A percentile compares a stretch with the other conserved stretches of the same genome.
phyloP scores from a whole-genome alignment of 2,797 vertebrate genomes.

The Anomalospiza imberbis region DNA sequence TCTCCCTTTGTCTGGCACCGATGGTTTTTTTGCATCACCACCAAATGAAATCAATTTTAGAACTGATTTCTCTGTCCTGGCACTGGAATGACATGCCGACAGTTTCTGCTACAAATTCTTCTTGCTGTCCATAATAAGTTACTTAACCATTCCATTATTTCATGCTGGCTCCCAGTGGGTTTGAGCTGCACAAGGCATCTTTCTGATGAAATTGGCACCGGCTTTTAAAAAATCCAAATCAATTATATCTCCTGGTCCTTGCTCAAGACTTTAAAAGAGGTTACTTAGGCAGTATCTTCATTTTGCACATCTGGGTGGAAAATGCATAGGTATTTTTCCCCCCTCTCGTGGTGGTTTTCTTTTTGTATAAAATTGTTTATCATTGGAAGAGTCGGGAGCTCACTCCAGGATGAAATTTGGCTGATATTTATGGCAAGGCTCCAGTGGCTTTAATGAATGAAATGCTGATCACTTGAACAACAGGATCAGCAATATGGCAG shows the following conservation, averaged over 20 bases:
- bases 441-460: conserved; percentile 46
- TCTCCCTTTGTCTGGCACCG: background rate
- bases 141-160: conserved; percentile 61
- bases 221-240: conserved; percentile 50
- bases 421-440: conserved; percentile 29
- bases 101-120: conserved; percentile 41
- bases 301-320: background rate
- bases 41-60: background rate
- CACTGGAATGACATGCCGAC: conserved; percentile 20
- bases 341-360: background rate
- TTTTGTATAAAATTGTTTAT: background rate
- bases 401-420: conserved; percentile 3
- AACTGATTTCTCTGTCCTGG: conserved; percentile 27
- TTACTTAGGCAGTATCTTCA: background rate
- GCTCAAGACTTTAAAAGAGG: conserved; percentile 20
- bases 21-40: background rate
- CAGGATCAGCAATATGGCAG: conserved; percentile 51
- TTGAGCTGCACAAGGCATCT: conserved; percentile 2
- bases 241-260: conserved; percentile 10
- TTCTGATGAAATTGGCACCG: conserved; percentile 23
- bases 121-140: conserved; percentile 48
- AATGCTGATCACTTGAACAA: conserved; percentile 41
- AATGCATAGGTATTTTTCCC: background rate
- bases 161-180: background rate
- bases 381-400: background rate